Evolutionary conservation across 2,797 vertebrate genomes (phyloP), one percentile per base, ranked within the genome.

Genomic region (Acridotheres tristis): DNA sequence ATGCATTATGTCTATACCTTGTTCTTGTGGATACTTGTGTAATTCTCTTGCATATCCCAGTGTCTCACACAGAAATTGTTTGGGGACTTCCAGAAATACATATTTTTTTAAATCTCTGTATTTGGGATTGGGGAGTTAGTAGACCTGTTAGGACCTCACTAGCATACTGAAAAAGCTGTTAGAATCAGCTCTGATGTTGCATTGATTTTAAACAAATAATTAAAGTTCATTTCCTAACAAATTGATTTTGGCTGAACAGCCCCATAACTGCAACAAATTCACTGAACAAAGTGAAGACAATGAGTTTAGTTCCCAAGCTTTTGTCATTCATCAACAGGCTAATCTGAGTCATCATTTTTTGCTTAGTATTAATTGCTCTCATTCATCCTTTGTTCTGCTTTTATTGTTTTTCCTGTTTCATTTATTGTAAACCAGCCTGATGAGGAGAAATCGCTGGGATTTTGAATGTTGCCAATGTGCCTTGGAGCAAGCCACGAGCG

Each of bases 191-290:
- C 73, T 79, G 63, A 92, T 81, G 25, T 79, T 68, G 7, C 34
- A 83, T 57, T 87, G 40, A 83, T 88, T 93, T 85, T 23, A 77
- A 96, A 81, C 43, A 92, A 93, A 81, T 89, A 86, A 93, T 93
- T 91, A 43, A 88, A 94, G 34, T 92, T 90, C 2, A 58, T 85
- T 96, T 96, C 45, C 66, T 83, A 85, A 76, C 27, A 78, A 88
- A 87, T 58, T 53, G 55, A 79, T 95, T 93, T 67, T 62, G 78
- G 25, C 53, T 85, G 71, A 95, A 53, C 54, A 80, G 53, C 25
- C 40, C 19, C 50, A 67, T 54, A 84, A 93, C n/a, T 58, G n/a
- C 26, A 66, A 43, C 15, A 76, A 92, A 90, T 96, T 91, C 63
- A 59, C 23, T 67, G 87, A 80, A 58, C 36, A 62, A 89, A 88